A percentile compares a stretch with the other conserved stretches of the same genome.
Conservation (phyloP, 2,113 vertebrate species). For the Pluvianellus socialis region DNA sequence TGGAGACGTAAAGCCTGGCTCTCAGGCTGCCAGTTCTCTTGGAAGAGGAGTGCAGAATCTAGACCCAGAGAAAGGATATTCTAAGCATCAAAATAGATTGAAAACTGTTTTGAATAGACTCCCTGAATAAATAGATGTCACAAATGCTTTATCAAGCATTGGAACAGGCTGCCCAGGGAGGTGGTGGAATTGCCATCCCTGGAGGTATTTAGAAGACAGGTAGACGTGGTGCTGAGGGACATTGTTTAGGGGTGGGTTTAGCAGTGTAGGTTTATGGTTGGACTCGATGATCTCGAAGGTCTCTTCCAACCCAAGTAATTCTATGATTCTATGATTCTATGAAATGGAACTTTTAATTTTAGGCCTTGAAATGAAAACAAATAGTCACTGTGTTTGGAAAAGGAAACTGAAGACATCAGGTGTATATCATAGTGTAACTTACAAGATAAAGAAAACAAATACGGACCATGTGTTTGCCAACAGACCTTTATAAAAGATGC, state of each 20-base stretch:
- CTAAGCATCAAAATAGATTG: not conserved
- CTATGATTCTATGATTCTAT: no score
- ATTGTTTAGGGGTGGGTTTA: no score
- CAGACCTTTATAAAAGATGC: not conserved
- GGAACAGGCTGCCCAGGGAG: no score
- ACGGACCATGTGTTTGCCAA: not conserved
- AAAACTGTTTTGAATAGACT: not conserved
- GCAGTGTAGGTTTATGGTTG: no score
- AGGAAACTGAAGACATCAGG: not conserved
- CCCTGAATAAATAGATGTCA: not conserved
- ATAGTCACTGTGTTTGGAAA: not conserved
- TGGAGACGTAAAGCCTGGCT: not conserved
- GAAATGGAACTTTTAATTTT: not conserved
- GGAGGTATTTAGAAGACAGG: no score
- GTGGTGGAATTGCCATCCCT: no score
- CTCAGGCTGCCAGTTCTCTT: not conserved
- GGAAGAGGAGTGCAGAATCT: not conserved
- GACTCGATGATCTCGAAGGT: no score
- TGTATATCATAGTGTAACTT: not conserved
- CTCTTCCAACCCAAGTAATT: no score
- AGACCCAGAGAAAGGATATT: not conserved
- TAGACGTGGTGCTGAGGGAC: no score
- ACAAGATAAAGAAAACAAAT: not conserved
- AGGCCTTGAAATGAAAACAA: not conserved
- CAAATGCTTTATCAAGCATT: not conserved